Base-by-base conservation (phyloP, 1,140 invertebrate species). In the Nomia melanderi region DNA sequence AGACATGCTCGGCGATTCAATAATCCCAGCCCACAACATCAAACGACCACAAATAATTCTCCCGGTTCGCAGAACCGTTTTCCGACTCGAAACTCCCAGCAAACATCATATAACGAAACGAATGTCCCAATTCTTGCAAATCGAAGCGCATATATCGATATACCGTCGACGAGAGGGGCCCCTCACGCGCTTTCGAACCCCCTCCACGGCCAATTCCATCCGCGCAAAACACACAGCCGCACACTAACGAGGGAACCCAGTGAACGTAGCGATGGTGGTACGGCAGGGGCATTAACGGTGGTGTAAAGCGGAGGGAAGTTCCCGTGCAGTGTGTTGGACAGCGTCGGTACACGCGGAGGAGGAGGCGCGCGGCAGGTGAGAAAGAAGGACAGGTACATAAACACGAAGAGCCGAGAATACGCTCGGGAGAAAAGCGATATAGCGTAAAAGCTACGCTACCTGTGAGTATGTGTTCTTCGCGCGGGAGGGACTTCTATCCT, bases 381-480 rank as follows among this genome's bases (percentile, higher is more conserved):
- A 56, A 77, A 72, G 69, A 27, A 23, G 14, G 75, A 64, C 47
- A 72, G 75, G 17, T 31, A 62, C 41, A 41, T 70, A 77, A 54
- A 75, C 74, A 77, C 44, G 53, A 39, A 73, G 79, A 77, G 66
- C 65, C 57, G 39, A 71, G 39, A 71, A 59, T 70, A 71, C 56
- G 39, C 36, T 60, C 27, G 39, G n/a, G 69, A 60, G 27, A 64
- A 27, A 25, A 65, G 62, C 25, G 23, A 50, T 33, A 66, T 72
- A 74, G 31, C 20, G 44, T 66, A 14, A 50, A 66, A 41, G 72
- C 25, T 64, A 27, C 36, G 64, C 41, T 63, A 44, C 54, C 27
- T 41, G 53, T 65, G 76, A 44, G 31, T 73, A 63, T 62, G 70
- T 66, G 70, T 74, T 33, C 54, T 33, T 59, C 25, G 14, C 33